A percentile compares a stretch with the other conserved stretches of the same genome.
These are phyloP conservation scores for Ditylenchus weischeri DNA, from an alignment of 2,888 invertebrate genomes.

Conservation along the genomic window DNA sequence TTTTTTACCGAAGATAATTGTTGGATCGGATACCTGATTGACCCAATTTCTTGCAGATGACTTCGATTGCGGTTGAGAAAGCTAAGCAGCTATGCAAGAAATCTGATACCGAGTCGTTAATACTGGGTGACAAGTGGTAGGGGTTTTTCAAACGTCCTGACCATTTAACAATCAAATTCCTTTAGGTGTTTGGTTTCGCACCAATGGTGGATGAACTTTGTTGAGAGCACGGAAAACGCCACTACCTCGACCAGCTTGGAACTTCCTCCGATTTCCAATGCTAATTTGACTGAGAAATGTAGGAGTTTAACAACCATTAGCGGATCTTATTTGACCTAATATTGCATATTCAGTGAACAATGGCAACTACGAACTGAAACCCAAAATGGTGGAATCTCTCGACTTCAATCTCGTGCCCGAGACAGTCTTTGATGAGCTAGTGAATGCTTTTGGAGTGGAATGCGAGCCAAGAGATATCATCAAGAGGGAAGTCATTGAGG, in stretches of 20 bases:
- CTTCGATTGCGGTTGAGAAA: not conserved
- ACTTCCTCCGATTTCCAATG: constrained; percentile 10
- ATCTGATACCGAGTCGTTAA: not conserved
- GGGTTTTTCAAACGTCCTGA: not conserved
- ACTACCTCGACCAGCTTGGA: not conserved
- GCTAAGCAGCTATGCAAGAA: not conserved
- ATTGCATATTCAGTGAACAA: constrained; percentile 10
- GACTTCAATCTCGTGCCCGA: constrained; percentile 43
- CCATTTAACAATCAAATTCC: not conserved
- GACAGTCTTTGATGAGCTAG: constrained; percentile 23
- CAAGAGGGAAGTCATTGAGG: constrained; percentile 33
- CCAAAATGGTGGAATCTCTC: constrained; percentile 34
- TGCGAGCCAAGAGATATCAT: constrained; percentile 45
- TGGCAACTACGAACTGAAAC: constrained; percentile 24
- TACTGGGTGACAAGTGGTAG: constrained; percentile 1
- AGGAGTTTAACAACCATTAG: not conserved
- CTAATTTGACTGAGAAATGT: not conserved
- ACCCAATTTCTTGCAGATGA: no score
- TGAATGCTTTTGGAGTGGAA: constrained; percentile 34
- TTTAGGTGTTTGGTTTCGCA: constrained; percentile 11
- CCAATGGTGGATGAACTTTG: constrained; percentile 10
- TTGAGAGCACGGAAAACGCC: not conserved
- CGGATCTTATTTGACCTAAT: not conserved
- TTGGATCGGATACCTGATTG: no score
- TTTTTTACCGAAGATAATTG: no score